Evolutionary conservation across 2,797 vertebrate species (phyloP).

Genomic region (Luscinia megarhynchos): DNA sequence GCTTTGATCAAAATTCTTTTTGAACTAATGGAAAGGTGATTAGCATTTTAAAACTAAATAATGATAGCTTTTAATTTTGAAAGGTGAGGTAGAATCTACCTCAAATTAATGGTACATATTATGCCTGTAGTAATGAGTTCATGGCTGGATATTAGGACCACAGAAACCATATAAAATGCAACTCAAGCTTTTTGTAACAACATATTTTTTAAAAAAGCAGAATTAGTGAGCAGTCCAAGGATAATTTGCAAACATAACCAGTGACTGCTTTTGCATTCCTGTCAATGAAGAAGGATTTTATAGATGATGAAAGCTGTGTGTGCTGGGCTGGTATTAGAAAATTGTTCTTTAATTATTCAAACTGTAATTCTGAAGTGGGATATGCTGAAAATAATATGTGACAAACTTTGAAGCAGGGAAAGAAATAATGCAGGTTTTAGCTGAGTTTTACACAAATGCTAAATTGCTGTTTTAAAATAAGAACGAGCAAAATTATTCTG

Average conservation of each 20-base stretch:
- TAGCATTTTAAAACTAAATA: conserved; percentile 28
- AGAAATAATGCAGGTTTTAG: background rate
- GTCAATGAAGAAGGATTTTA: background rate
- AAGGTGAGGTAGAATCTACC: background rate
- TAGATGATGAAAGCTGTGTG: background rate
- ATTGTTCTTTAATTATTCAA: background rate
- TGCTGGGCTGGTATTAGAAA: background rate
- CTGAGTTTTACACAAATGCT: background rate
- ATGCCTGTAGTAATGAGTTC: background rate
- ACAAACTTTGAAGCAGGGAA: background rate
- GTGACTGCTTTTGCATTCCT: background rate
- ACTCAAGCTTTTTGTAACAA: background rate
- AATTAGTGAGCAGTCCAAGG: background rate
- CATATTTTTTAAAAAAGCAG: background rate
- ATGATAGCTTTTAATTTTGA: background rate
- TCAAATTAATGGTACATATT: background rate
- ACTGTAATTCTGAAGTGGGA: background rate
- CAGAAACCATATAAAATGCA: background rate
- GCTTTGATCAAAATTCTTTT: conserved; percentile 50
- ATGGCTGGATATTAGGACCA: background rate
- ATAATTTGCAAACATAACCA: background rate
- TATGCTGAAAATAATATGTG: background rate
- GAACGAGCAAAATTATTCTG: background rate
- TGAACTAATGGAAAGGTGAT: background rate
- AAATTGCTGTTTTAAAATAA: background rate